These are phyloP conservation scores for Crotalus horridus DNA, from an alignment of 2,113 vertebrate species.

Conservation along the genomic window DNA sequence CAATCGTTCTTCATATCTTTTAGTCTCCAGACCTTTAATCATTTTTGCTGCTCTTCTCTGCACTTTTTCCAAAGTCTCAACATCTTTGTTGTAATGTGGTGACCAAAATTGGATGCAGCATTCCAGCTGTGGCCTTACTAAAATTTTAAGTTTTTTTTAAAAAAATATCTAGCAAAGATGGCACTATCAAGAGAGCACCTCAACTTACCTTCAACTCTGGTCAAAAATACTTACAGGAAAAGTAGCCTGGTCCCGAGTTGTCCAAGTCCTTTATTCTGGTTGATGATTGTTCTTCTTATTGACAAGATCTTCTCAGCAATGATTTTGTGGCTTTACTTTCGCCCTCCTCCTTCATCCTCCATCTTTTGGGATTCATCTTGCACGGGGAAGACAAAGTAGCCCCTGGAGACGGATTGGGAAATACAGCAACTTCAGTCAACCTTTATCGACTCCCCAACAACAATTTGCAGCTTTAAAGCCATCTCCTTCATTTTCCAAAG, in stretches of 20 bases:
- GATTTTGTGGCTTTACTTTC: not conserved
- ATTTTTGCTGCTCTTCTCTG: no score
- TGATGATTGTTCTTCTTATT: not conserved
- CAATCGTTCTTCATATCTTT: no score
- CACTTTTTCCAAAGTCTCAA: no score
- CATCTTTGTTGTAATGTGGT: no score
- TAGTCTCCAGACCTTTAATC: no score
- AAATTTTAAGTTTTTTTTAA: no score
- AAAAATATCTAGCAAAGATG: not conserved
- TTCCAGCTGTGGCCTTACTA: no score
- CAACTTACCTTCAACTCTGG: not conserved
- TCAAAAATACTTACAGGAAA: not conserved
- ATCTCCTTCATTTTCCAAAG: not conserved
- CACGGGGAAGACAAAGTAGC: not conserved
- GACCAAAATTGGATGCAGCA: no score
- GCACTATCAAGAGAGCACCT: not conserved
- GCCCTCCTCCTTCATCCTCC: not conserved
- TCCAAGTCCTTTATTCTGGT: not conserved
- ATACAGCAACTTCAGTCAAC: conserved; percentile 13
- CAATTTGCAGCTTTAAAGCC: conserved; percentile 14
- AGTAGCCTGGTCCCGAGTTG: not conserved
- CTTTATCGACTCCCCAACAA: conserved; percentile 1
- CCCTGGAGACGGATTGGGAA: not conserved
- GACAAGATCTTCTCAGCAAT: not conserved
- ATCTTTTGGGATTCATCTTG: not conserved